Evolutionary conservation across 2,797 vertebrate species (phyloP).

Genomic region (Falco cherrug): DNA sequence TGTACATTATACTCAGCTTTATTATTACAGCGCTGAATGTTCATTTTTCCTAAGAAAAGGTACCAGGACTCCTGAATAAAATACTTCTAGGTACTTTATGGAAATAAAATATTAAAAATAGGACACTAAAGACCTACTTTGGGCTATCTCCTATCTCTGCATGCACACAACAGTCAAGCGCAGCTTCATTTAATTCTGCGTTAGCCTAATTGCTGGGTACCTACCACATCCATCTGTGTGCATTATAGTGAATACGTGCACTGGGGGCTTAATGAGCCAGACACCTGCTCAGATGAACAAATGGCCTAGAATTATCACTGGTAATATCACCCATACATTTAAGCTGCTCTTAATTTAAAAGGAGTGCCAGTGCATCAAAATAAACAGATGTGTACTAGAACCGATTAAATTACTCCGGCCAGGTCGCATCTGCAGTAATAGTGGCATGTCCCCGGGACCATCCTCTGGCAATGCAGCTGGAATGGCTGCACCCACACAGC

Average conservation of each 20-base stretch:
- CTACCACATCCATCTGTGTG: constrained; percentile 32
- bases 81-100: not conserved
- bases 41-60: not conserved
- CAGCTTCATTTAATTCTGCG: not conserved
- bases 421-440: not conserved
- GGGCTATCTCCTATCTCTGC: not conserved
- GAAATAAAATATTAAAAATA: constrained; percentile 38
- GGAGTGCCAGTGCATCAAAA: not conserved
- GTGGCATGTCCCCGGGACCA: not conserved
- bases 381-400: not conserved
- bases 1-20: not conserved
- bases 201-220: constrained; percentile 49
- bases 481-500: not conserved
- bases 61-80: not conserved
- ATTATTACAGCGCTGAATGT: not conserved
- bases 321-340: not conserved
- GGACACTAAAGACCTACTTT: not conserved
- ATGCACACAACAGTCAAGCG: not conserved
- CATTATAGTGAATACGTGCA: constrained; percentile 7
- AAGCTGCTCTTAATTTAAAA: not conserved
- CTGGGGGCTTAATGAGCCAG: constrained; percentile 5
- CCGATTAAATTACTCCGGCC: not conserved
- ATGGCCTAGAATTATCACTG: not conserved
- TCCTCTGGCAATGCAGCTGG: not conserved
- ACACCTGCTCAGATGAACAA: constrained; percentile 40